A percentile compares a stretch with the other conserved stretches of the same genome.
Evolutionary conservation across 2,888 invertebrate genomes (phyloP).

Genomic region (Mythimna lalbum): DNA sequence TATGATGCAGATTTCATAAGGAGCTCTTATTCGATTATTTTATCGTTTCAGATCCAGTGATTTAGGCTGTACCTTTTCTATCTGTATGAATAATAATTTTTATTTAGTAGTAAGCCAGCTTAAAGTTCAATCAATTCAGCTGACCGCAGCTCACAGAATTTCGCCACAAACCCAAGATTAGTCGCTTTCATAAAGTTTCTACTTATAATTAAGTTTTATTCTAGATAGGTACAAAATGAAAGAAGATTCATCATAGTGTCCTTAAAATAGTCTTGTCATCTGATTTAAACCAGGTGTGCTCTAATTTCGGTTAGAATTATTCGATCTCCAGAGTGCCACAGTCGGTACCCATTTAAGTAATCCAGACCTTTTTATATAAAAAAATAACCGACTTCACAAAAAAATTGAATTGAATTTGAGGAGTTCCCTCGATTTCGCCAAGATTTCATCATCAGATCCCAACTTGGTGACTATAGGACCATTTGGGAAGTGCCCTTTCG

Average conservation of each 20-base stretch:
- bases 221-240: not conserved
- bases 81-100: not conserved
- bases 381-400: too few relatives aligned
- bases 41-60: too few relatives aligned
- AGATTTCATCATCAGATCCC: too few relatives aligned
- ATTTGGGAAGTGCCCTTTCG: too few relatives aligned
- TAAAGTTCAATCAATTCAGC: constrained; percentile 20
- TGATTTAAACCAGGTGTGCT: not conserved
- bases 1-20: too few relatives aligned
- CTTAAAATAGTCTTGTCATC: not conserved
- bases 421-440: too few relatives aligned
- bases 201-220: constrained; percentile 16
- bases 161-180: constrained; percentile 44
- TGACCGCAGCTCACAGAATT: constrained; percentile 28
- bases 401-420: too few relatives aligned
- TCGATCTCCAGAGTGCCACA: not conserved
- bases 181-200: constrained; percentile 40
- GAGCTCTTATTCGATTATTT: too few relatives aligned
- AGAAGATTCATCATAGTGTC: not conserved
- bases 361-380: too few relatives aligned
- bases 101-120: not conserved
- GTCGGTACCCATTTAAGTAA: too few relatives aligned
- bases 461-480: too few relatives aligned
- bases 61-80: not conserved
- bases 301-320: not conserved